phyloP scores from a whole-genome alignment of 2,113 vertebrate genomes.

The Nycticryphes semicollaris region DNA sequence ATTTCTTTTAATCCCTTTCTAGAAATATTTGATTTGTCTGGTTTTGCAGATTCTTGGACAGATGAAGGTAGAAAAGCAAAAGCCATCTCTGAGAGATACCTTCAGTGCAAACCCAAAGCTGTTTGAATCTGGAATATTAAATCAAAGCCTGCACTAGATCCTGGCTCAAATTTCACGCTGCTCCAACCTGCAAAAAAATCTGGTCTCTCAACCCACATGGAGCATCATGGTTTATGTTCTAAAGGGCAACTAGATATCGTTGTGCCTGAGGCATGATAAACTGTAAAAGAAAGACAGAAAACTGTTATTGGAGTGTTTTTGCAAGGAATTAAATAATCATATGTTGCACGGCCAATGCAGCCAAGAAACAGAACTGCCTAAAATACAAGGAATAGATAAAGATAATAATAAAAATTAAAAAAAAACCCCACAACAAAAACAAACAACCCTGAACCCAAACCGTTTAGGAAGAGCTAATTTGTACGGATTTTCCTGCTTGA shows the following conservation, averaged over 20 bases:
- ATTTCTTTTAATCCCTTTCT: neutral
- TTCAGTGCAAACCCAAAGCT: neutral
- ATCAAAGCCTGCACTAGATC: neutral
- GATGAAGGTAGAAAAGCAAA: neutral
- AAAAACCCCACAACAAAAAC: neutral
- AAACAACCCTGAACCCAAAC: too few relatives aligned
- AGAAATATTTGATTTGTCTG: neutral
- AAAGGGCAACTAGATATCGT: neutral
- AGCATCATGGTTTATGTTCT: neutral
- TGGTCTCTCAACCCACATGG: neutral
- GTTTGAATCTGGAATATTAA: neutral
- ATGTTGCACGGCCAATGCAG: neutral
- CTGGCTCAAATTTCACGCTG: neutral
- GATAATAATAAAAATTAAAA: neutral
- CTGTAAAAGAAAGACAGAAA: neutral
- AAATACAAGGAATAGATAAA: neutral
- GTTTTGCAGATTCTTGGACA: neutral
- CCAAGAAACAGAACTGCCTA: neutral
- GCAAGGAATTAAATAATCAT: neutral
- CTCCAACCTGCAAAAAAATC: neutral
- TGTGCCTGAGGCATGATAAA: neutral
- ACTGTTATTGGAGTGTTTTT: neutral
- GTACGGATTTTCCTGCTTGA: neutral
- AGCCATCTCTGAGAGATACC: neutral
- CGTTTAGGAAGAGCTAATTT: neutral